Conservation (phyloP, 2,888 invertebrate species). For the Homarus gammarus region DNA sequence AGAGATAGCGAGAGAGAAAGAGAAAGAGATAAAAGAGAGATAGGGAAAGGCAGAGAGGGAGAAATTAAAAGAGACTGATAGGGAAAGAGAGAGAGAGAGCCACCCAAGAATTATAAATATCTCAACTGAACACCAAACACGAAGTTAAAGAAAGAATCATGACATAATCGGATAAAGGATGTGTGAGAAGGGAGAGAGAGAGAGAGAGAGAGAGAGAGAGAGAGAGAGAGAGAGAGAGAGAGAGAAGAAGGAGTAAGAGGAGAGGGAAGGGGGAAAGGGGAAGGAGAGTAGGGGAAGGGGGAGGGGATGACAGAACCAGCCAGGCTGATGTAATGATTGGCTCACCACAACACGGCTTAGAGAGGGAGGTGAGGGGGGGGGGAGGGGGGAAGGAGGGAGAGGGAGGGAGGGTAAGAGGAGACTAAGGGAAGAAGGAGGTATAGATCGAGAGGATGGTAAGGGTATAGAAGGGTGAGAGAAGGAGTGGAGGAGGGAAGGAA, state of each 20-base stretch:
- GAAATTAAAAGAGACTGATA: too few relatives aligned
- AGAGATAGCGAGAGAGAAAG: not conserved
- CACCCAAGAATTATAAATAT: too few relatives aligned
- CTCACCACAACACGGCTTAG: too few relatives aligned
- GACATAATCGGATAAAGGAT: too few relatives aligned
- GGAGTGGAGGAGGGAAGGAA: not conserved
- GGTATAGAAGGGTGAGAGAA: not conserved
- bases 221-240: constrained; percentile 30
- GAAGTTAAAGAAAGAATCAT: too few relatives aligned
- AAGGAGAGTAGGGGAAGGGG: not conserved
- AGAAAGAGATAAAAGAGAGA: not conserved
- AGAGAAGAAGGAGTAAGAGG: not conserved
- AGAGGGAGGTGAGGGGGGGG: not conserved
- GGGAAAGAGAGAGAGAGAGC: not conserved
- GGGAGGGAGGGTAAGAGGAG: not conserved
- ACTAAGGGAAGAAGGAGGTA: not conserved
- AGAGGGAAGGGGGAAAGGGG: not conserved
- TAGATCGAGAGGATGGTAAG: not conserved
- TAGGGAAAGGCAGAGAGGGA: not conserved
- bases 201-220: not conserved
- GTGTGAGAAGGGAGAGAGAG: not conserved
- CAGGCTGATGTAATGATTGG: too few relatives aligned
- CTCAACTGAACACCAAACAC: too few relatives aligned
- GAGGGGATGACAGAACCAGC: not conserved
- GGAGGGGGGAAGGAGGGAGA: not conserved